Percentiles rank a stretch among this genome's conserved stretches.
These are phyloP conservation scores for Melanotaenia boesemani DNA, from an alignment of 2,797 vertebrate species.

Conservation along the genomic window DNA sequence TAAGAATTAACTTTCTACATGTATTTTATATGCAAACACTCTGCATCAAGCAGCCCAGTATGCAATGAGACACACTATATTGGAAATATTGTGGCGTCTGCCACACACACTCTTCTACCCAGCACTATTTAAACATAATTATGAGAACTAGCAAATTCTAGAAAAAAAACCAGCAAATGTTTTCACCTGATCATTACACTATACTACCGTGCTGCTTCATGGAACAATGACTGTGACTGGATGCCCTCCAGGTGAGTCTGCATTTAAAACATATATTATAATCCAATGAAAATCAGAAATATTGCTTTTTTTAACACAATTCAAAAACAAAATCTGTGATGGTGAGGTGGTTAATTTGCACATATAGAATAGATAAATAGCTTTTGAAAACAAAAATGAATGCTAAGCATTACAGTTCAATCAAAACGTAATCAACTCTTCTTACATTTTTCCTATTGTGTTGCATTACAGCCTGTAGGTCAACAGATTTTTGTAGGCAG, in stretches of 20 bases:
- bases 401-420: not conserved
- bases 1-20: too few species aligned
- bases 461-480: not conserved
- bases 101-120: not conserved
- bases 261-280: not conserved
- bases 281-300: not conserved
- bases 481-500: not conserved
- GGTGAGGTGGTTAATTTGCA: too few species aligned
- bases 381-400: not conserved
- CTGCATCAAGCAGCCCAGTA: not conserved
- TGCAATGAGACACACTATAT: not conserved
- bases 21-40: too few species aligned
- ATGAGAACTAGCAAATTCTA: not conserved
- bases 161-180: not conserved
- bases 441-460: not conserved
- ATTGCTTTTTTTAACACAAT: not conserved
- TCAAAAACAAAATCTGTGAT: not conserved
- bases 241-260: not conserved
- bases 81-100: not conserved
- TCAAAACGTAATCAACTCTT: not conserved
- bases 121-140: not conserved
- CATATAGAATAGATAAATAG: not conserved
- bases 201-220: not conserved
- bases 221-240: not conserved
- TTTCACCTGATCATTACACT: not conserved